phyloP scores from a whole-genome alignment of 2,888 invertebrate species.

The Myathropa florea region DNA sequence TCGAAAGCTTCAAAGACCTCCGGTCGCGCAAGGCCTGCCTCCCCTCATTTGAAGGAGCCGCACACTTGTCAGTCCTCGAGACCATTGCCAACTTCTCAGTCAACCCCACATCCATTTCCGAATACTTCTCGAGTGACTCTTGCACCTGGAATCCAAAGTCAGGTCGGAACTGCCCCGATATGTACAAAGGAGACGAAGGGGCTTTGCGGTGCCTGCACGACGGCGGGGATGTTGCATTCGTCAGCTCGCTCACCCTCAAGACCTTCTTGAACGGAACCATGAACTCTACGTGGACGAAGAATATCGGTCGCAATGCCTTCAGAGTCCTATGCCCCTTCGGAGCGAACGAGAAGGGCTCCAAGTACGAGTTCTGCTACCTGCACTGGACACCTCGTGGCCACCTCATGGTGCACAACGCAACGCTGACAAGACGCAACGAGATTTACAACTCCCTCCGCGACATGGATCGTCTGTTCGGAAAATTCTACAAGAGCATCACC shows the following conservation, averaged over 20 bases:
- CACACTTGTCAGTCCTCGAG: conserved; percentile 84
- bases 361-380: conserved; percentile 83
- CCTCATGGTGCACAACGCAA: conserved; percentile 83
- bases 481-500: conserved; percentile 82
- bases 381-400: conserved; percentile 87
- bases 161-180: conserved; percentile 77
- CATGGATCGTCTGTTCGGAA: conserved; percentile 87
- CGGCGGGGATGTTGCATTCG: conserved; percentile 90
- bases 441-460: conserved; percentile 86
- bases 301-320: conserved; percentile 80
- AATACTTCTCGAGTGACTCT: conserved; percentile 85
- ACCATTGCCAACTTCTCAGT: conserved; percentile 80
- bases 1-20: conserved; percentile 84
- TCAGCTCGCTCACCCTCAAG: conserved; percentile 84
- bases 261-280: conserved; percentile 83
- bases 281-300: conserved; percentile 80
- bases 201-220: conserved; percentile 86
- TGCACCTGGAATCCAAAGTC: conserved; percentile 82
- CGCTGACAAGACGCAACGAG: conserved; percentile 84
- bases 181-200: conserved; percentile 83
- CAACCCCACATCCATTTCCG: conserved; percentile 74
- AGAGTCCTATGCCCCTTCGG: conserved; percentile 83
- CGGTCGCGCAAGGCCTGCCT: conserved; percentile 89
- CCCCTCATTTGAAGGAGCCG: conserved; percentile 89
- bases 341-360: conserved; percentile 74